These are phyloP conservation scores for Hypsopygia costalis DNA, from an alignment of 2,888 invertebrate genomes.

Conservation along the genomic window DNA sequence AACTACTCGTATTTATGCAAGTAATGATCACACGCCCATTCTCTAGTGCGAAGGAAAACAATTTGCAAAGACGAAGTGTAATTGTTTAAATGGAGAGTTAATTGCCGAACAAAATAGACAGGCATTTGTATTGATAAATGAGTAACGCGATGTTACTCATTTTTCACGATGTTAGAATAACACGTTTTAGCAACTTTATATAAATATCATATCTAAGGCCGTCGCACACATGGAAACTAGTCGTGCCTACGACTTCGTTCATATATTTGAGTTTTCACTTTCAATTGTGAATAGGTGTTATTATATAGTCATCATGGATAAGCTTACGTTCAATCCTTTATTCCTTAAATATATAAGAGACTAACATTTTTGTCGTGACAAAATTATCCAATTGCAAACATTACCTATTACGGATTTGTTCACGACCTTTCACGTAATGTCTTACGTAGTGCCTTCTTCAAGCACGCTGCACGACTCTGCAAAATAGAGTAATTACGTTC, in stretches of 20 bases:
- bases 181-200: no score
- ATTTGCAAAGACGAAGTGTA: constrained; percentile 20
- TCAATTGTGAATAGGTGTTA: no score
- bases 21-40: constrained; percentile 36
- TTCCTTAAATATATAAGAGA: no score
- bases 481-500: background rate
- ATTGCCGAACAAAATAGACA: background rate
- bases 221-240: no score
- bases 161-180: no score
- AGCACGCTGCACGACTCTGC: background rate
- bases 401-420: background rate
- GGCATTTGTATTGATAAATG: background rate
- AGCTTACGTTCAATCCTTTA: no score
- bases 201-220: no score
- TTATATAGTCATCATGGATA: no score
- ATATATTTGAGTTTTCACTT: no score
- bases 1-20: constrained; percentile 40
- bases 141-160: no score
- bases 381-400: background rate
- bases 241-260: no score
- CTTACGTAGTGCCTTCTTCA: background rate
- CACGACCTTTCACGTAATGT: background rate
- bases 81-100: background rate
- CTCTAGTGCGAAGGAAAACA: constrained; percentile 34
- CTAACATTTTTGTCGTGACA: background rate